phyloP scores from a whole-genome alignment of 2,888 invertebrate species.

The Latheticus oryzae region DNA sequence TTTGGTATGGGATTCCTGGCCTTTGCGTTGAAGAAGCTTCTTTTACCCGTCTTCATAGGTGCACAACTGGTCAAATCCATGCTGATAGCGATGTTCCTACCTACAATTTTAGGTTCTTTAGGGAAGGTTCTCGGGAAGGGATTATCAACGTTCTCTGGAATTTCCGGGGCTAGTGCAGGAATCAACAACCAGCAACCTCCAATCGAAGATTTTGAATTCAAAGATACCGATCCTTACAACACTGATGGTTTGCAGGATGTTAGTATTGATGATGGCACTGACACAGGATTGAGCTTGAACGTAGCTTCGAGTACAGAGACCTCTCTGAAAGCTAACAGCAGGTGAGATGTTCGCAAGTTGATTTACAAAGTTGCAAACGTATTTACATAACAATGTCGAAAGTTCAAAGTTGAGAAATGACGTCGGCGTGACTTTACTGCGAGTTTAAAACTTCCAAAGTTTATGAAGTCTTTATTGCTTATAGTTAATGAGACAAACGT shows the following conservation, averaged over 20 bases:
- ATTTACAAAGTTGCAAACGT: too few species aligned
- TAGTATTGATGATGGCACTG: slow-evolving; percentile 56
- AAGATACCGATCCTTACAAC: slow-evolving; percentile 71
- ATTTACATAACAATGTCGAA: too few species aligned
- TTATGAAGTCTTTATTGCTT: too few species aligned
- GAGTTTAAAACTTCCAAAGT: too few species aligned
- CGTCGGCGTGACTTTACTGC: too few species aligned
- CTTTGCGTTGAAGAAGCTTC: slow-evolving; percentile 84
- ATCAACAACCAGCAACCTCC: slow-evolving; percentile 59
- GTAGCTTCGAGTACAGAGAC: slow-evolving; percentile 46
- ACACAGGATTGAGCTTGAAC: slow-evolving; percentile 51
- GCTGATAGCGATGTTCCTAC: slow-evolving; percentile 85
- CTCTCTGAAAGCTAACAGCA: slow-evolving; percentile 54
- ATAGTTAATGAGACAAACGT: too few species aligned
- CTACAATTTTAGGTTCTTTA: slow-evolving; percentile 84
- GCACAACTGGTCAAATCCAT: slow-evolving; percentile 86
- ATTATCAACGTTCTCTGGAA: slow-evolving; percentile 70
- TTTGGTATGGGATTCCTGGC: slow-evolving; percentile 78
- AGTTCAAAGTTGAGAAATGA: too few species aligned
- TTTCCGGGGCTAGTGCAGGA: slow-evolving; percentile 66
- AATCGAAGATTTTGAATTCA: slow-evolving; percentile 80
- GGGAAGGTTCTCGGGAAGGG: slow-evolving; percentile 89
- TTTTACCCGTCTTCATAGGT: slow-evolving; percentile 84
- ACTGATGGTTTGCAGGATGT: slow-evolving; percentile 61
- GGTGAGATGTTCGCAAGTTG: too few species aligned